Percentiles rank a stretch among this genome's conserved stretches.
Evolutionary conservation across 2,888 invertebrate species (phyloP).

Genomic region (Drosophila rubida): DNA sequence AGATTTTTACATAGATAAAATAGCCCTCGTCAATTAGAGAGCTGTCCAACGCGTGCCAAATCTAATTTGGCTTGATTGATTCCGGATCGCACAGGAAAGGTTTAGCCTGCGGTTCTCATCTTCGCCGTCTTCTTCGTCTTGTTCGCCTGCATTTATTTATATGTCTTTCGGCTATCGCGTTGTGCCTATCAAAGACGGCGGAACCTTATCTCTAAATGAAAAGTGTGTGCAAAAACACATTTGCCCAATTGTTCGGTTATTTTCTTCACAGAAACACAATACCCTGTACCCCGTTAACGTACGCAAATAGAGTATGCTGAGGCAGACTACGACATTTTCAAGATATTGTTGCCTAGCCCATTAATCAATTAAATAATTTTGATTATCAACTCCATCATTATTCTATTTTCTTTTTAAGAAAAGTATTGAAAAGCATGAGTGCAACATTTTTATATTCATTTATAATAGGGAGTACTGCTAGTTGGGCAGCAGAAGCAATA

Average conservation of each 20-base stretch:
- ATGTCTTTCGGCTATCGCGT: conserved; percentile 9
- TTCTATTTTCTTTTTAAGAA: too few relatives aligned
- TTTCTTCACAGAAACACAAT: conserved; percentile 1
- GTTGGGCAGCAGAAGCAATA: neutral
- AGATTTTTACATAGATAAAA: neutral
- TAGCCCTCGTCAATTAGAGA: conserved; percentile 4
- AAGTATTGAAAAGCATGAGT: too few relatives aligned
- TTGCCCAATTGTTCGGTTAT: conserved; percentile 6
- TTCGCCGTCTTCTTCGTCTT: neutral
- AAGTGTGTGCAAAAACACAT: conserved; percentile 7
- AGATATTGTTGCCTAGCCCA: too few relatives aligned
- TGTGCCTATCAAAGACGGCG: conserved; percentile 7
- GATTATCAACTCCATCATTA: too few relatives aligned
- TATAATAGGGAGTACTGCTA: neutral
- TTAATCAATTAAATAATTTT: too few relatives aligned
- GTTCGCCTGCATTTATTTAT: neutral
- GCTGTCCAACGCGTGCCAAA: conserved; percentile 30
- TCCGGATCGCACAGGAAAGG: conserved; percentile 44
- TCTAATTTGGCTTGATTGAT: conserved; percentile 38
- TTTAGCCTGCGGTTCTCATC: conserved; percentile 13
- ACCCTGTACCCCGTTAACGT: neutral
- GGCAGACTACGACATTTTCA: neutral
- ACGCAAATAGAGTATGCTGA: neutral
- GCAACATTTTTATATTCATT: too few relatives aligned
- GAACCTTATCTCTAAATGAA: conserved; percentile 10